Base-by-base conservation (phyloP, 1,140 invertebrate genomes). In the Propsilocerus akamusi region DNA sequence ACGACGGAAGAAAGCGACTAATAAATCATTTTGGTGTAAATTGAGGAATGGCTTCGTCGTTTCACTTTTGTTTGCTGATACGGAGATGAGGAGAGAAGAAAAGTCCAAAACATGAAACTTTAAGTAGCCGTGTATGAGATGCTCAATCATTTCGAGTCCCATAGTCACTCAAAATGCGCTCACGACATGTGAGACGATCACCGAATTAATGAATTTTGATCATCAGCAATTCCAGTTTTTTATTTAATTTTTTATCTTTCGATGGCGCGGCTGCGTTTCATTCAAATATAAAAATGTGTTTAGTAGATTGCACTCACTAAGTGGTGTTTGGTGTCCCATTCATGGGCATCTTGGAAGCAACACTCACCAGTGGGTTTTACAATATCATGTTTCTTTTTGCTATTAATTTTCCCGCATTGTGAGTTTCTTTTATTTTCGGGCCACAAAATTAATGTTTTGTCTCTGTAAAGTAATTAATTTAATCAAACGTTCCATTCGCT, bases 381-480 rank as follows among this genome's bases (percentile, higher is more conserved):
- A n/a, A n/a, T n/a, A n/a, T n/a, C n/a, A n/a, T n/a, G n/a, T n/a
- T n/a, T n/a, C n/a, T n/a, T n/a, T n/a, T n/a, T n/a, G n/a, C n/a
- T n/a, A n/a, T n/a, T n/a, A n/a, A n/a, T n/a, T n/a, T n/a, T n/a
- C n/a, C n/a, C n/a, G n/a, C n/a, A n/a, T n/a, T n/a, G n/a, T n/a
- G n/a, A n/a, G n/a, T n/a, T n/a, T n/a, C n/a, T n/a, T n/a, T n/a
- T n/a, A n/a, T n/a, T n/a, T n/a, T n/a, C n/a, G n/a, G n/a, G n/a
- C n/a, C n/a, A n/a, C n/a, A n/a, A 17, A 41, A 41, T 41, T 41
- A 41, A 41, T 41, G 34, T 41, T 41, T 41, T 41, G 34, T 41
- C 34, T 41, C 34, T 41, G 34, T 41, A 41, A 41, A 41, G 14
- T 41, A 41, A 41, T 41, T 41, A 41, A 41, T 41, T 41, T 41